These are phyloP conservation scores for Apeltes quadracus DNA, from an alignment of 2,113 vertebrate species.

Conservation along the genomic window DNA sequence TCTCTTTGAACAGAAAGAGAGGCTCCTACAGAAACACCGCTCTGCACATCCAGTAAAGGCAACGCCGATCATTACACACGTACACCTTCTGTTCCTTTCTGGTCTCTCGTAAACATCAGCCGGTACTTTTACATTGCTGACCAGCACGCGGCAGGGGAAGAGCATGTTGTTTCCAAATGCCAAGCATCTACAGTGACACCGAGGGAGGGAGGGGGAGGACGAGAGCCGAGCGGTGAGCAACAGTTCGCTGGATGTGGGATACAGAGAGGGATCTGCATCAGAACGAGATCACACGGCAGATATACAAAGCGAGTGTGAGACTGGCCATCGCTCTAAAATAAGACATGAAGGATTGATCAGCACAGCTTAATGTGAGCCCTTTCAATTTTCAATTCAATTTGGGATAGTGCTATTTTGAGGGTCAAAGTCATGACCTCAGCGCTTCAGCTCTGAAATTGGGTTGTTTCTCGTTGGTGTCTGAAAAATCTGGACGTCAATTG, in stretches of 20 bases:
- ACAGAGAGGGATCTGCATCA: slow-evolving; percentile 75
- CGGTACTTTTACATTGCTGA: slow-evolving; percentile 44
- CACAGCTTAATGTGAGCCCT: slow-evolving; percentile 18
- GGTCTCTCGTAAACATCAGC: neutral
- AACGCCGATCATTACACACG: neutral
- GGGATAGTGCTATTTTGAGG: slow-evolving; percentile 31
- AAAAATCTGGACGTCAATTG: slow-evolving; percentile 34
- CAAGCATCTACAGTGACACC: slow-evolving; percentile 77
- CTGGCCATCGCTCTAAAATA: slow-evolving; percentile 46
- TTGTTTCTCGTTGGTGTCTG: slow-evolving; percentile 31
- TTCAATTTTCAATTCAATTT: slow-evolving; percentile 16
- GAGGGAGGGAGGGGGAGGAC: slow-evolving; percentile 71
- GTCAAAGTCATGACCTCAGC: slow-evolving; percentile 28
- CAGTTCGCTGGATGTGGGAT: slow-evolving; percentile 74
- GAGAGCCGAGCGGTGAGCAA: slow-evolving; percentile 70
- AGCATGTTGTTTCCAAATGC: slow-evolving; percentile 70
- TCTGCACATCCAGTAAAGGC: neutral
- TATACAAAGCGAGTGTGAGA: slow-evolving; percentile 64
- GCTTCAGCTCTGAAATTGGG: slow-evolving; percentile 14
- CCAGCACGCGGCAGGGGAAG: slow-evolving; percentile 49
- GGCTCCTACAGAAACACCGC: neutral
- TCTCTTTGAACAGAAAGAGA: neutral
- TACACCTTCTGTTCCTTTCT: neutral
- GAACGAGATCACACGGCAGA: slow-evolving; percentile 75
- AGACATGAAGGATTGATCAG: slow-evolving; percentile 29